Conservation (phyloP, 2,888 invertebrate species). For the Hydropsyche betteni region DNA sequence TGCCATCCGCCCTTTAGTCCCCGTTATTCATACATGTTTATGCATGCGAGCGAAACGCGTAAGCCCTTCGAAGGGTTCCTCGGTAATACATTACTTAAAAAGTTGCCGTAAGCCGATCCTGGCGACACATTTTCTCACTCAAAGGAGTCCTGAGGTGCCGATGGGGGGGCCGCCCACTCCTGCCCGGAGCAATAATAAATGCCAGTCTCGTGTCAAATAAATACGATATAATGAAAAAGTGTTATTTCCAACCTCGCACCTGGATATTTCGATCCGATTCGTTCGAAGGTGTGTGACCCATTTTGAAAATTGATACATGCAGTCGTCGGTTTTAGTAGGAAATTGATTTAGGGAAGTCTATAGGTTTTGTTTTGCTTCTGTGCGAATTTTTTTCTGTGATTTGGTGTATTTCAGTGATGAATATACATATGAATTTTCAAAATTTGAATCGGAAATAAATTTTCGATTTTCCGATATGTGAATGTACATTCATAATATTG, state of each 20-base stretch:
- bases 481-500: too few relatives aligned
- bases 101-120: conserved; percentile 21
- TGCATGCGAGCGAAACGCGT: conserved; percentile 1
- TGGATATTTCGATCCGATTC: too few relatives aligned
- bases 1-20: conserved; percentile 10
- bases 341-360: too few relatives aligned
- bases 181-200: conserved; percentile 28
- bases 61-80: conserved; percentile 15
- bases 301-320: too few relatives aligned
- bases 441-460: too few relatives aligned
- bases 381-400: too few relatives aligned
- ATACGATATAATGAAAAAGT: conserved; percentile 32
- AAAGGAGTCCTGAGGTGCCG: not conserved
- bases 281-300: too few relatives aligned
- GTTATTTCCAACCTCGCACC: conserved; percentile 13
- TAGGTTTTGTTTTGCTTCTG: too few relatives aligned
- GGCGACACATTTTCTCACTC: conserved; percentile 26
- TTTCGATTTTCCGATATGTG: too few relatives aligned
- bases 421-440: too few relatives aligned
- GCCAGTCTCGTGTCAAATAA: conserved; percentile 35
- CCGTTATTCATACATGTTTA: conserved; percentile 5
- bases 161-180: not conserved
- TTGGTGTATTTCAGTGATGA: too few relatives aligned
- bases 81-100: conserved; percentile 25
- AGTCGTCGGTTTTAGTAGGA: too few relatives aligned